phyloP scores from a whole-genome alignment of 2,113 vertebrate species.

The Melanostigma gelatinosum region DNA sequence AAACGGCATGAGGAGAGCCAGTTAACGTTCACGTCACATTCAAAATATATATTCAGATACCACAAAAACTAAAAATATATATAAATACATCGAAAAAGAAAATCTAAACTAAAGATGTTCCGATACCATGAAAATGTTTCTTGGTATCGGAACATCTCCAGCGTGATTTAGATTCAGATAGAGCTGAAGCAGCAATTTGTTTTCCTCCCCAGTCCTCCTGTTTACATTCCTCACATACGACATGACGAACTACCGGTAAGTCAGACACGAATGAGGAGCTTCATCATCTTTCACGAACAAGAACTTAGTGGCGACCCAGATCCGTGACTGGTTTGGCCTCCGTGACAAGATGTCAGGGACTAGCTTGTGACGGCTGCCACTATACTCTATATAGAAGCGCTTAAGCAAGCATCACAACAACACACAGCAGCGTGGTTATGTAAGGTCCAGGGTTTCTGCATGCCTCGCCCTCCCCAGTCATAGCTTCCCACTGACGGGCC shows the following conservation, averaged over 20 bases:
- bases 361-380: conserved; percentile 33
- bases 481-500: conserved; percentile 43
- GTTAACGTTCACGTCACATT: too few species aligned
- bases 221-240: conserved; percentile 35
- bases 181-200: conserved; percentile 4
- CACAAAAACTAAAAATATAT: too few species aligned
- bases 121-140: too few species aligned
- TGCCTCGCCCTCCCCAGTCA: conserved; percentile 51
- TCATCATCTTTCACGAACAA: conserved; percentile 10
- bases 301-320: background rate
- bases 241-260: background rate
- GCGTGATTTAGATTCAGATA: conserved; percentile 1
- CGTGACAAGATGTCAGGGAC: conserved; percentile 12
- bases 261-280: background rate
- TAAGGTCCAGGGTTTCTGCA: conserved; percentile 68
- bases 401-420: conserved; percentile 70
- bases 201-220: background rate
- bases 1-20: too few species aligned
- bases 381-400: conserved; percentile 48
- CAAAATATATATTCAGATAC: too few species aligned
- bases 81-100: too few species aligned
- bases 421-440: conserved; percentile 66
- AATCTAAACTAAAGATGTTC: too few species aligned
- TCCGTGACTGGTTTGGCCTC: conserved; percentile 14
- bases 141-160: too few species aligned